A percentile compares a stretch with the other conserved stretches of the same genome.
Evolutionary conservation across 1,140 invertebrate species (phyloP).

Genomic region (Euura saliciscinereae): DNA sequence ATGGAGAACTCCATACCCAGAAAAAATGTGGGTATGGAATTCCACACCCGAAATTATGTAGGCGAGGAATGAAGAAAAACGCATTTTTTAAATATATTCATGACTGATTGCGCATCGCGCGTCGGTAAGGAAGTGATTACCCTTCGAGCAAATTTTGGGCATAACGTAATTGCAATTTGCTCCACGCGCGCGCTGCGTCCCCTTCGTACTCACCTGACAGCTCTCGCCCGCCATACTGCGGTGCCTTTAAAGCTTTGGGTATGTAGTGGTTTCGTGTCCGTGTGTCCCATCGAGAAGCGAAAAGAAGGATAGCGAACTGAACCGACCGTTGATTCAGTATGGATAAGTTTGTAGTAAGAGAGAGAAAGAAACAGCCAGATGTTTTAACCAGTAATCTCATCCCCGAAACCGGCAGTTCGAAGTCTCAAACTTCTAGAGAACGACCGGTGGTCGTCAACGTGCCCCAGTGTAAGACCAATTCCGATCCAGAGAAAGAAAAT

Average conservation of each 20-base stretch:
- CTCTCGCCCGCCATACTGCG: not conserved
- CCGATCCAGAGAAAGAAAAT: not conserved
- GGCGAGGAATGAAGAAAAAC: not conserved
- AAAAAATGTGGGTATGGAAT: too few species aligned
- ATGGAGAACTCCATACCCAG: too few species aligned
- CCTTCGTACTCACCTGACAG: not conserved
- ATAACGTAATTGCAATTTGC: not conserved
- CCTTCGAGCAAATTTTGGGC: not conserved
- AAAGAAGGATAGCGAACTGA: constrained; percentile 4
- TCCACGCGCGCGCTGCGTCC: not conserved
- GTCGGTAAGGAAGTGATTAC: not conserved
- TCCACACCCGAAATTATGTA: too few species aligned
- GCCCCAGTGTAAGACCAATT: not conserved
- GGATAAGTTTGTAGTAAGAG: constrained; percentile 4
- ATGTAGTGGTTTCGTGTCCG: not conserved
- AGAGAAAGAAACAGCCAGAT: not conserved
- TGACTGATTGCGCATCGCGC: not conserved
- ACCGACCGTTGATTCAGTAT: not conserved
- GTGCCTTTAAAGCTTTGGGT: not conserved
- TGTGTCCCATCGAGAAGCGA: not conserved
- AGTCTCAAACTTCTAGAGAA: not conserved
- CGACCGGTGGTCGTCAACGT: not conserved
- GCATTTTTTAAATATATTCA: not conserved
- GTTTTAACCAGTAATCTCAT: not conserved
- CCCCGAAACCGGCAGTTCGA: not conserved